Evolutionary conservation across 2,888 invertebrate genomes (phyloP), one percentile per base, ranked within the genome.

Genomic region (Ophonus ardosiacus): DNA sequence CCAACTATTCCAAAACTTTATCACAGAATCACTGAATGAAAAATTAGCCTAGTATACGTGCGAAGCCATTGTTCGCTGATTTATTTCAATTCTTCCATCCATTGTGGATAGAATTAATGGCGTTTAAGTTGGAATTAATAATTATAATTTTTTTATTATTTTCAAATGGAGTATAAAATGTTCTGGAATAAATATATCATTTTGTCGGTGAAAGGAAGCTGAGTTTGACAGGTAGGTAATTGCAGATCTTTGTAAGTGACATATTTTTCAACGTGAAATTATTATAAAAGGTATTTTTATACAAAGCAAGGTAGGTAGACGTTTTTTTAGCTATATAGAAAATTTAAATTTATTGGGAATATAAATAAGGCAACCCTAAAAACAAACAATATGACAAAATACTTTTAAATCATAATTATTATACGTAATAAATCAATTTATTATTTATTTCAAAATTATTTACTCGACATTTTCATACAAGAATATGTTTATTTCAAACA

Each of bases 31-130:
- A 51, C 13, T 2, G 13, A 13, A 51, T 51, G 43, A 51, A 51
- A 51, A 51, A 51, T 51, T 7, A 13, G 43, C 10, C 1, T 51
- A 51, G 43, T 51, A 51, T 51, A 68, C 68, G 40, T 68, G 40
- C 31, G 68, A 68, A 68, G 31, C 40, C 68, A 68, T 68, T 68
- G 40, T 68, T 31, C 31, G 4, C 68, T 68, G 68, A 68, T 68
- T 68, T 68, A 68, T 68, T 21, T 63, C 63, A 63, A 21, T 24
- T 63, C 63, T 63, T 21, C 63, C 63, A 13, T 5, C 24, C 21
- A 63, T 24, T 63, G 63, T 63, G 21, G 63, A 18, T 8, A 21
- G 63, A 63, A 63, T 63, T 63, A 63, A 63, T 63, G 63, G 63
- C 13, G 21, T 24, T 63, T 63, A 63, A 63, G 18, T 63, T 63